These are phyloP conservation scores for Enteromius unitaeniatus DNA, from an alignment of 2,797 vertebrate species.

Conservation along the genomic window DNA sequence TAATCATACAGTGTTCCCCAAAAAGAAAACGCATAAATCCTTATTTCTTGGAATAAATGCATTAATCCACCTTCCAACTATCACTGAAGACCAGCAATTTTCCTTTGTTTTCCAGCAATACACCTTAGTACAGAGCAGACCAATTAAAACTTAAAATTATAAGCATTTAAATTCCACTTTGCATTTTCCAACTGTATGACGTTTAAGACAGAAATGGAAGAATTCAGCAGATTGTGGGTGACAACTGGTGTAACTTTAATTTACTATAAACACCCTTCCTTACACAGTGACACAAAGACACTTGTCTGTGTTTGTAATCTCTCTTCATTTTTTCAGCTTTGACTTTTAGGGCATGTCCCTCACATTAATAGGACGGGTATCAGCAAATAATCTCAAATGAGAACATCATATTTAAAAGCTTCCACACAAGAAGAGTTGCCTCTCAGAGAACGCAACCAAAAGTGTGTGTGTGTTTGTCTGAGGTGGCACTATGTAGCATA, in stretches of 20 bases:
- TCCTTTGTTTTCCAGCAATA: background rate
- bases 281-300: background rate
- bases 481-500: slow-evolving; percentile 5
- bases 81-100: background rate
- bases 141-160: no score
- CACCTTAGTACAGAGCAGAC: no score
- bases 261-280: background rate
- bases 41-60: background rate
- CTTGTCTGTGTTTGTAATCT: background rate
- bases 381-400: background rate
- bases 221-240: slow-evolving; percentile 8
- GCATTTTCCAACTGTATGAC: no score
- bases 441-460: background rate
- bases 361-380: background rate
- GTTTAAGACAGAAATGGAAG: no score
- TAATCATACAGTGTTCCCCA: background rate
- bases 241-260: slow-evolving; percentile 2
- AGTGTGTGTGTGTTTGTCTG: background rate
- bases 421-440: background rate
- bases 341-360: slow-evolving; percentile 2
- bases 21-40: background rate
- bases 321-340: background rate
- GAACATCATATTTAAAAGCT: background rate
- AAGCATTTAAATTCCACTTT: no score
- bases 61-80: background rate